Evolutionary conservation across 2,888 invertebrate genomes (phyloP).

Genomic region (Acrocyrtus sp.): DNA sequence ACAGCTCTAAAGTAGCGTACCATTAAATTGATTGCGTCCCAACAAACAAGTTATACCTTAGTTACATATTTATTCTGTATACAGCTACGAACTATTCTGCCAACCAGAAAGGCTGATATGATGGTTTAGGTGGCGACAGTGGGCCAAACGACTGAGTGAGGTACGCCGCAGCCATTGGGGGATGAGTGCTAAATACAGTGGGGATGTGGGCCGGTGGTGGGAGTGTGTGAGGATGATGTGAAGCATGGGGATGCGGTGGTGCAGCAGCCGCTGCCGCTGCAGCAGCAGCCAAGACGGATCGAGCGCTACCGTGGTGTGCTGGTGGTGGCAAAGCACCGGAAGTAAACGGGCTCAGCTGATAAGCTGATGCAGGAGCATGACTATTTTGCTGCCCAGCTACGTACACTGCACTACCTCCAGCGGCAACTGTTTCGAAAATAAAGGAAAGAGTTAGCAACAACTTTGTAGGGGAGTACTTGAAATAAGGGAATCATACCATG

Average conservation of each 20-base stretch:
- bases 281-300: conserved; percentile 71
- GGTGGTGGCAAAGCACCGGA: conserved; percentile 77
- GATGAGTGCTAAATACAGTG: conserved; percentile 74
- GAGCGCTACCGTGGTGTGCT: conserved; percentile 83
- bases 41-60: no score
- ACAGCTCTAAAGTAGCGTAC: no score
- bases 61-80: no score
- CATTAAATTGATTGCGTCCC: no score
- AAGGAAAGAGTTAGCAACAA: neutral
- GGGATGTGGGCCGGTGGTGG: conserved; percentile 65
- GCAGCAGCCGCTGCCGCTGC: conserved; percentile 65
- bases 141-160: conserved; percentile 78
- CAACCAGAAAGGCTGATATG: conserved; percentile 79
- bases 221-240: conserved; percentile 81
- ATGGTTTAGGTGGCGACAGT: conserved; percentile 77
- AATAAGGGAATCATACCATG: conserved; percentile 48
- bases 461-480: neutral
- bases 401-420: conserved; percentile 61
- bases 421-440: neutral
- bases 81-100: no score
- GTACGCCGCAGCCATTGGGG: conserved; percentile 72
- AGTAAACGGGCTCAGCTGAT: conserved; percentile 69
- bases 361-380: conserved; percentile 53
- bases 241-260: conserved; percentile 79
- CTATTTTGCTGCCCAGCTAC: conserved; percentile 58